A percentile compares a stretch with the other conserved stretches of the same genome.
phyloP scores from a whole-genome alignment of 2,797 vertebrate genomes.

The Atherinosoma microstoma region DNA sequence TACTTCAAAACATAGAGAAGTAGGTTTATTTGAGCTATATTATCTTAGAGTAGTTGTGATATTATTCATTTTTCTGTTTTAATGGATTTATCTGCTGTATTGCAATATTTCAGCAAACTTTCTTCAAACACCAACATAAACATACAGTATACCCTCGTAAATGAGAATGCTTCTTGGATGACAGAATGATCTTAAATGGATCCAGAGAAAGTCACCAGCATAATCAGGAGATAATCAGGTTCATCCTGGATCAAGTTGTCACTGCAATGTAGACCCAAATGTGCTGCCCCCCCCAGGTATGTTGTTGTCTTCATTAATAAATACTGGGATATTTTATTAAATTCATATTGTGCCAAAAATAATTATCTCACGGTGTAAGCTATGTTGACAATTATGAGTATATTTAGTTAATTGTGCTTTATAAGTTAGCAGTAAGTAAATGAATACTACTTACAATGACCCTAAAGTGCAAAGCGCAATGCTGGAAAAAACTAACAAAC shows the following conservation, averaged over 20 bases:
- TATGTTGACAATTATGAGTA: background rate
- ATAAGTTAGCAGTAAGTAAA: too few species aligned
- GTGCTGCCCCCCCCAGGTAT: background rate
- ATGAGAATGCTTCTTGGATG: background rate
- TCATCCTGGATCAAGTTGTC: background rate
- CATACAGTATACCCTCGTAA: background rate
- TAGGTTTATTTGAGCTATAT: too few species aligned
- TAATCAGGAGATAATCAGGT: background rate
- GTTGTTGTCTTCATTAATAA: background rate
- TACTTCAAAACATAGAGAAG: too few species aligned
- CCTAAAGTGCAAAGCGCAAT: background rate
- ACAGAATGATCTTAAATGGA: background rate
- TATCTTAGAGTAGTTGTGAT: too few species aligned
- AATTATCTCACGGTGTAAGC: background rate
- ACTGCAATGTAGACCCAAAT: background rate
- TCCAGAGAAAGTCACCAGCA: background rate
- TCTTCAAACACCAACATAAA: background rate
- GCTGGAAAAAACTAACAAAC: background rate
- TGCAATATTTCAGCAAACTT: background rate
- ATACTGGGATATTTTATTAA: background rate
- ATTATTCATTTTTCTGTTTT: background rate
- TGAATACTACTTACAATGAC: background rate
- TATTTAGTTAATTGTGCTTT: background rate
- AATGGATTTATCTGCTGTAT: background rate
- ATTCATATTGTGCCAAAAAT: background rate